Base-by-base conservation (phyloP, 2,113 vertebrate genomes). In the Leuciscus idus region DNA sequence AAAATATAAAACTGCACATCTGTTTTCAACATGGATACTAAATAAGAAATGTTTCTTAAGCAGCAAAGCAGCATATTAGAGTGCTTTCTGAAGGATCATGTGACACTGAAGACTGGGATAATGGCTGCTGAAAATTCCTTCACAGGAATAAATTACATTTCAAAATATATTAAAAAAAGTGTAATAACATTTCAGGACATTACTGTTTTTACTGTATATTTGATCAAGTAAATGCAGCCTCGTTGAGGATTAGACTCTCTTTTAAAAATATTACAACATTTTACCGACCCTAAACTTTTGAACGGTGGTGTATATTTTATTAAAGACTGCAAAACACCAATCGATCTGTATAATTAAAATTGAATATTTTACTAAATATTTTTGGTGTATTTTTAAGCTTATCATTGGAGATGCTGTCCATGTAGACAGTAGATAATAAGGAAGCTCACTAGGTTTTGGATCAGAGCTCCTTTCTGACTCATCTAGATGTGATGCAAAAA, bases 391-490 rank as follows among this genome's bases (percentile, higher is more conserved):
- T 43, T 72, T 10, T 72, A 43, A 21, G 8, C 1, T 39, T 23
- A 39, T 70, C 43, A 43, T 10, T 39, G 21, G 19, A 39, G 68
- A 39, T 23, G 19, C 19, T 39, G 19, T 19, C 33, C 66, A 70
- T 23, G 33, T 36, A 70, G 68, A 9, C 33, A 39, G 68, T 11
- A 39, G 68, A 70, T 9, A 15, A 39, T 43, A 46, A 74, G 5
- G 23, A 74, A 39, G 4, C 33, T 21, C 7, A 23, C 33, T 23
- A 10, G 8, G 68, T 70, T 39, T 39, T 70, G 33, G 19, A 70
- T 36, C 33, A 70, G 30, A 70, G 17, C 68, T 70, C 33, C 77
- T 43, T 80, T 79, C 75, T 57, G 75, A 57, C 50, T 28, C 50
- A 33, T 26, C 28, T 57, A 30, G 1, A 3, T 78, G 28, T 33